Conservation (phyloP, 2,888 invertebrate species). For the Rhyacophila evoluta region DNA sequence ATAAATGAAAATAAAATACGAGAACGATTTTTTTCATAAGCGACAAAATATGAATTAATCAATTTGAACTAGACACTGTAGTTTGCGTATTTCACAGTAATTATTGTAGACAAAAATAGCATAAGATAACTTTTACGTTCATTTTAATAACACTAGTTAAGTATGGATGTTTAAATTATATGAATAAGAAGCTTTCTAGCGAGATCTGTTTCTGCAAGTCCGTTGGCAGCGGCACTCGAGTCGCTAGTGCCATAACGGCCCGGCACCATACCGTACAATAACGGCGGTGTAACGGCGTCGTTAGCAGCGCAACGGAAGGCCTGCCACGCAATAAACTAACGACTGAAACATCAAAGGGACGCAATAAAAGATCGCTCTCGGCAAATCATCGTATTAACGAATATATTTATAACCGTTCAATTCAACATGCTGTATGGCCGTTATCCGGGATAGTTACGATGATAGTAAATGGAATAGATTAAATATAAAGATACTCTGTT, state of each 20-base stretch:
- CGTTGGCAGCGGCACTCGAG: background rate
- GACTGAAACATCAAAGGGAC: slow-evolving; percentile 26
- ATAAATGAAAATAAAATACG: too few species aligned
- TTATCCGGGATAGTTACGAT: slow-evolving; percentile 1
- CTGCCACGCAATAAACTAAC: slow-evolving; percentile 23
- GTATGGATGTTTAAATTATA: too few species aligned
- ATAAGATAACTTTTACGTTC: too few species aligned
- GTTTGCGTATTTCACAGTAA: too few species aligned
- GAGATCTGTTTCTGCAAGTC: slow-evolving; percentile 7
- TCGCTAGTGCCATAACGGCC: background rate
- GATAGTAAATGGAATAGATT: background rate
- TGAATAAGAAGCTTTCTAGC: background rate
- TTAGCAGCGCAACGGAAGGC: background rate
- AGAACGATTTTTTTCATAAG: too few species aligned
- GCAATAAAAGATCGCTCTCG: background rate
- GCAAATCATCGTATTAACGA: background rate
- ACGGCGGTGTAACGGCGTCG: slow-evolving; percentile 6
- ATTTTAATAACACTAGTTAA: too few species aligned
- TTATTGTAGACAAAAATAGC: too few species aligned
- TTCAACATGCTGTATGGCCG: background rate
- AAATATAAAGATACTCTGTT: too few species aligned
- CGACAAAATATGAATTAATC: too few species aligned
- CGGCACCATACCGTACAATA: background rate
- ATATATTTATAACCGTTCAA: slow-evolving; percentile 16
- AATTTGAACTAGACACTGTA: too few species aligned